Evolutionary conservation across 2,888 invertebrate genomes (phyloP).

Genomic region (Drosophila vallismaia): DNA sequence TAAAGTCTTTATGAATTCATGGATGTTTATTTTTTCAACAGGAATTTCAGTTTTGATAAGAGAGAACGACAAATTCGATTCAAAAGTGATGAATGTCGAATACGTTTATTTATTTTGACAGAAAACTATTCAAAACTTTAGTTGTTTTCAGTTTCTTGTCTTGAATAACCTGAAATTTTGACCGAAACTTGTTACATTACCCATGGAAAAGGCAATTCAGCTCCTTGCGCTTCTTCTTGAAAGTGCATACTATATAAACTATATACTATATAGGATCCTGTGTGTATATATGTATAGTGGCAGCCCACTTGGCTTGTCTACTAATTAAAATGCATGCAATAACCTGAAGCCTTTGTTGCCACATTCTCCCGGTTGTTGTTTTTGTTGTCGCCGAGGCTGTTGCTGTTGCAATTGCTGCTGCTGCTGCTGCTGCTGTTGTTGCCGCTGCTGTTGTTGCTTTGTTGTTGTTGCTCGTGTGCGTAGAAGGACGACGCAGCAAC

Average conservation of each 20-base stretch:
- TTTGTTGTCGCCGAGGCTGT: slow-evolving; percentile 54
- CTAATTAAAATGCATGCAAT: slow-evolving; percentile 78
- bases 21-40: too few relatives aligned
- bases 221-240: slow-evolving; percentile 15
- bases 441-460: too few relatives aligned
- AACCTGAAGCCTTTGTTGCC: slow-evolving; percentile 78
- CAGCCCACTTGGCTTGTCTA: slow-evolving; percentile 79
- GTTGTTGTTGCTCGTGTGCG: slow-evolving; percentile 56
- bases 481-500: slow-evolving; percentile 65
- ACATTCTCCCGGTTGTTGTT: slow-evolving; percentile 64
- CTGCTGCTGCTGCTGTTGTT: slow-evolving; percentile 26
- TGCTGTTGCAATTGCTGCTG: slow-evolving; percentile 55
- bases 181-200: slow-evolving; percentile 23
- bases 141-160: not conserved
- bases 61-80: too few relatives aligned
- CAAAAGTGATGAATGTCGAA: too few relatives aligned
- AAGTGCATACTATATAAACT: not conserved
- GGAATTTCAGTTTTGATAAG: too few relatives aligned
- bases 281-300: slow-evolving; percentile 44
- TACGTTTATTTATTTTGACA: too few relatives aligned
- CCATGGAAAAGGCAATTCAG: slow-evolving; percentile 33
- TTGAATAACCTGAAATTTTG: not conserved
- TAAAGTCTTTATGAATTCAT: too few relatives aligned
- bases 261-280: slow-evolving; percentile 9
- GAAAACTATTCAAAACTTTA: too few relatives aligned